Base-by-base conservation (phyloP, 2,888 invertebrate species). In the Napeogenes inachia region DNA sequence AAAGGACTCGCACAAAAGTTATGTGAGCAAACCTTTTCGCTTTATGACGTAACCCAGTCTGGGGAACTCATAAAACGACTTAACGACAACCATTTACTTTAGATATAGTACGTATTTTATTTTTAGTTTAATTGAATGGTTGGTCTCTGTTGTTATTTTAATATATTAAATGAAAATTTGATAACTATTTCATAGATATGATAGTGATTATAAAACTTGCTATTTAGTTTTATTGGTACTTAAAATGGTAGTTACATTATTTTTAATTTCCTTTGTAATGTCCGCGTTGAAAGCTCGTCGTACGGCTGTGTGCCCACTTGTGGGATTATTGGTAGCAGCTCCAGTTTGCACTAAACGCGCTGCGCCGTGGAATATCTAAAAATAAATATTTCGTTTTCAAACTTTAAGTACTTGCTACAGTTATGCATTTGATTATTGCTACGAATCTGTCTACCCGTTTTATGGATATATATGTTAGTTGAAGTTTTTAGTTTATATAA, bases 291-390 rank as follows among this genome's bases (percentile, higher is more conserved):
- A 85, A 6, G 91, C 84, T 54, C 92, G 81, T 63, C 92, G 82
- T 0, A 81, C 82, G 0, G 89, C 88, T 0, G 88, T 86, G 71
- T 90, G 89, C 0, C 80, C 80, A 35, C 77, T 82, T 6, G 77
- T 76, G 3, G 87, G 83, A 55, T 75, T 78, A 65, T 64, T 73
- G 4, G 73, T 82, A 0, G 77, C 80, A 2, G 87, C 82, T 0
- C 87, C 89, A 0, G 89, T 91, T 60, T 92, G 93, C 59, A 93
- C 90, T 62, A 93, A 82, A 32, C 93, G 91, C 38, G 93, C 93
- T 4, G 93, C 93, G 59, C 93, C 93, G 70, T 92, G 92, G 80
- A 92, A 93, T 57, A 92, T 89, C 93, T 93, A 74, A 3, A 59
- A 46, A 13, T 57, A 10, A 10, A 12, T 10, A 42, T 42, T 3